Evolutionary conservation across 2,888 invertebrate species (phyloP), one percentile per base, ranked within the genome.

Genomic region (Luperina testacea): DNA sequence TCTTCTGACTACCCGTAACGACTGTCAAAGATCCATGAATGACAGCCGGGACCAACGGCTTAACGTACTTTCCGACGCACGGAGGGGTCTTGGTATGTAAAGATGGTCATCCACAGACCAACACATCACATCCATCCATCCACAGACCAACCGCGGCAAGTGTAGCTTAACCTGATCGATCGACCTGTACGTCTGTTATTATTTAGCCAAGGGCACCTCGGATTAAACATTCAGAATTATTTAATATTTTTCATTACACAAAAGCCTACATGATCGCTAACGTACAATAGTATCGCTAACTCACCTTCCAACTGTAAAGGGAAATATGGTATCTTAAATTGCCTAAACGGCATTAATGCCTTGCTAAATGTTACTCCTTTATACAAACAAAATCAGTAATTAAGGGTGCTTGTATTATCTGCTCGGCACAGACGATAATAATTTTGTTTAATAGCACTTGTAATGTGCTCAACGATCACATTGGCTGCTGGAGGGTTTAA

Each of bases 361-460:
- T 69, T 72, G 72, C 48, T 61, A 51, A 38, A 38, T 65, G 64
- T 78, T 61, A 71, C 51, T 73, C n/a, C 9, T 13, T 38, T 57
- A 75, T 4, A 42, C 85, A 87, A 81, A 87, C 85, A 84, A 81
- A 84, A 85, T 85, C 77, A 45, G 77, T 87, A 75, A 85, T 85
- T 72, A 85, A 77, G 72, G 65, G 77, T 64, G 72, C 69, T 75
- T 65, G 78, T 65, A 69, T 88, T 83, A 88, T 88, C 88, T 78
- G 45, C 17, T 24, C 24, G 27, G 59, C 11, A 20, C 89, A 89
- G 88, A 45, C 78, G 75, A 81, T 80, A 89, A 88, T 88, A 88
- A 89, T 81, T 88, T 89, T 57, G 77, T 83, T 83, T 88, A 88
- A 88, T 89, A 65, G 84, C 72, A 38, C 77, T 73, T 70, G 65